Evolutionary conservation across 1,140 invertebrate species (phyloP), one percentile per base, ranked within the genome.

Genomic region (Drosophila kepulauana): DNA sequence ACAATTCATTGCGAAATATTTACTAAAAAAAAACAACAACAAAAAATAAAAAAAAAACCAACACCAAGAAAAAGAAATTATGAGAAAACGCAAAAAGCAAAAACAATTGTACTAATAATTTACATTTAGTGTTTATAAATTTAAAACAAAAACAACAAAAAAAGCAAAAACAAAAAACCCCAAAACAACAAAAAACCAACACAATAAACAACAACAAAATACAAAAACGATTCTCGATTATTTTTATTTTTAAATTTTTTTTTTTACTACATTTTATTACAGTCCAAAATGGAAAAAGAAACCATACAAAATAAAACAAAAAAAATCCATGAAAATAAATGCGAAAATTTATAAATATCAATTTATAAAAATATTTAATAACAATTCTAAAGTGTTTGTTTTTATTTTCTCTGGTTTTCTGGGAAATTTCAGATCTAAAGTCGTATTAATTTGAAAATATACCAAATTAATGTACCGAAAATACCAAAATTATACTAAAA

Each of bases 71-170:
- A 62, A 52, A 48, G 3, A 70, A 70, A 45, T 52, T 56, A 61
- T 69, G 35, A 70, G 20, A 70, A 62, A 69, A 48, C 45, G 16
- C 51, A 62, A 68, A 45, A 76, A 66, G 58, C 71, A 71, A 75
- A 59, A 72, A 51, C 74, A 85, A 86, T 68, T 86, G 65, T 87
- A 87, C 82, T 87, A 87, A 87, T 87, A 86, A 79, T 59, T 71
- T 87, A 74, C 57, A 79, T 62, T 79, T 82, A 79, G 64, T 77
- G 73, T 78, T 81, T 68, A 81, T 68, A 68, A 64, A 72, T 20
- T 43, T 41, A 56, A 76, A 72, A 75, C 61, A 33, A 65, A 61
- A 68, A 65, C 59, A 48, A 33, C 41, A 43, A 63, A 20, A 61
- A 73, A 56, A 79, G 46, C 45, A 59, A 73, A 63, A 67, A 54